A percentile compares a stretch with the other conserved stretches of the same genome.
These are phyloP conservation scores for Malachius bipustulatus DNA, from an alignment of 2,888 invertebrate genomes.

Conservation along the genomic window DNA sequence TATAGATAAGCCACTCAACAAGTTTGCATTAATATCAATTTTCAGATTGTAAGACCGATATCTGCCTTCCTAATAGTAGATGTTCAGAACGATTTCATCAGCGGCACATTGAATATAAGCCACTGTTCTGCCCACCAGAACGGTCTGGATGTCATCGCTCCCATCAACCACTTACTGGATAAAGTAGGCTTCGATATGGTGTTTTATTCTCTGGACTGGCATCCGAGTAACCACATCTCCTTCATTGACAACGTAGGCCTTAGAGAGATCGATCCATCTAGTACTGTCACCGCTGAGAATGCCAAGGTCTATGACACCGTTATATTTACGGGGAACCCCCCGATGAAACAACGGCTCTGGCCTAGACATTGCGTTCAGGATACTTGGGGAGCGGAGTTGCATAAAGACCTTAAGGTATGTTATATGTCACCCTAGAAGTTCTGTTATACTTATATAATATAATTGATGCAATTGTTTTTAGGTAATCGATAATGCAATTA, in stretches of 20 bases:
- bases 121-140: conserved; percentile 87
- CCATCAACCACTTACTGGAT: conserved; percentile 76
- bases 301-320: conserved; percentile 84
- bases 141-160: conserved; percentile 80
- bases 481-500: conserved; percentile 62
- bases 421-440: too few species aligned
- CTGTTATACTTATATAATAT: too few species aligned
- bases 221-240: conserved; percentile 90
- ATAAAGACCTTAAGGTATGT: conserved; percentile 70
- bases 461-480: conserved; percentile 27
- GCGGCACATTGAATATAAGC: conserved; percentile 85
- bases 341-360: conserved; percentile 84
- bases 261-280: conserved; percentile 60
- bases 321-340: conserved; percentile 77
- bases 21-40: conserved; percentile 11
- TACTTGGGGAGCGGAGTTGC: conserved; percentile 89
- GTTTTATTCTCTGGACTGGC: conserved; percentile 95
- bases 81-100: conserved; percentile 97
- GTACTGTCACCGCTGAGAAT: conserved; percentile 60
- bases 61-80: conserved; percentile 88
- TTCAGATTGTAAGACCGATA: conserved; percentile 70
- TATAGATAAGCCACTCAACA: background rate
- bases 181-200: conserved; percentile 74
- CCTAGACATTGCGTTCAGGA: conserved; percentile 94
- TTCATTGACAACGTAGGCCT: conserved; percentile 86